Base-by-base conservation (phyloP, 2,113 vertebrate genomes). In the Meles meles region DNA sequence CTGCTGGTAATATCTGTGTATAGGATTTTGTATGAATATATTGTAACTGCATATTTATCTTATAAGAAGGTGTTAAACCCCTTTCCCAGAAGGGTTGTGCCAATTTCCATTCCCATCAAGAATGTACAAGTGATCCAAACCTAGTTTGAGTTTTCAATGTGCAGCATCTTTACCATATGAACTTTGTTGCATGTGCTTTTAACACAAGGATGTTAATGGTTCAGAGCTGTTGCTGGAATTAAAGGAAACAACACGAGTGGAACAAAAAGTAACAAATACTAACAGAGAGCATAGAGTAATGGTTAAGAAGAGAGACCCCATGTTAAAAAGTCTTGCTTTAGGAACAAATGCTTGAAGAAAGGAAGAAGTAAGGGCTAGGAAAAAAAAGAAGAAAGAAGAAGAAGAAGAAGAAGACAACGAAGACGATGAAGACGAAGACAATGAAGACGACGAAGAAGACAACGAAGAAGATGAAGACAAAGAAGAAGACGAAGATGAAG, bases 141-240 rank as follows among this genome's bases (percentile, higher is more conserved):
- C 37, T n/a, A 87, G 52, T 72, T 69, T 87, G 52, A 95, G 13
- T 63, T 96, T 69, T 79, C 67, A 39, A 83, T 77, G 29, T 61
- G 42, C 44, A 59, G 55, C 10, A 8, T 42, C 8, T 86, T 96
- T 80, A 82, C 44, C 37, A 85, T 17, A 4, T 74, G 37, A 79
- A 85, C 0, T 96, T 95, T 92, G 37, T 42, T 96, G 79, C 59
- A 21, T 94, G 29, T 52, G 34, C 52, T 95, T 92, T 96, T 86
- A 96, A 83, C 47, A 23, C 57, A 88, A 77, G 37, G n/a, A 55
- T 61, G 11, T 57, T 61, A 67, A 82, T 39, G 79, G 63, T 57
- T 93, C 20, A 44, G 25, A n/a, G 20, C 23, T 77, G 5, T 34
- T 82, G 9, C 55, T 93, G 10, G 13, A 2, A 86, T 84, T 81